Conservation (phyloP, 1,140 invertebrate species). For the Heterodera schachtii region DNA sequence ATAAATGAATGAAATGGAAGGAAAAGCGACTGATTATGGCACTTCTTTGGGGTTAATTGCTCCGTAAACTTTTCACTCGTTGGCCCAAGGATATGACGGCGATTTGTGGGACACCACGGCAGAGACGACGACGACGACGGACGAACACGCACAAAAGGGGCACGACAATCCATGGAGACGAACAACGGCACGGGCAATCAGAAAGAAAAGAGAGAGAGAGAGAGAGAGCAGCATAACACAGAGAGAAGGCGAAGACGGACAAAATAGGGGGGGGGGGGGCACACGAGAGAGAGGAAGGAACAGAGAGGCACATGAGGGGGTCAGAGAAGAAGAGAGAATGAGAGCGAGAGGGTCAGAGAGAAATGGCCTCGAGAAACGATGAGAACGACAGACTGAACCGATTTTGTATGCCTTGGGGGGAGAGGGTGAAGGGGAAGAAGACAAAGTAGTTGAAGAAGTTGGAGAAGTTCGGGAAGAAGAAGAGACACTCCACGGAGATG, state of each 20-base stretch:
- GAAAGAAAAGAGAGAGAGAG: background rate
- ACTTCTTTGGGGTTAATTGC: background rate
- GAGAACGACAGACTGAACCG: background rate
- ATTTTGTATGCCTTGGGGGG: constrained; percentile 2
- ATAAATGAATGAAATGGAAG: background rate
- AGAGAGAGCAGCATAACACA: background rate
- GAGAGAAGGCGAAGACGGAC: background rate
- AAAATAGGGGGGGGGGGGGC: background rate
- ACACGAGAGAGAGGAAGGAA: constrained; percentile 5
- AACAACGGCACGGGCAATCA: background rate
- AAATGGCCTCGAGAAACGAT: background rate
- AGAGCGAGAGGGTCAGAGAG: background rate
- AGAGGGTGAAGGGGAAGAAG: background rate
- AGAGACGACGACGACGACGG: background rate
- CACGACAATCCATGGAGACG: background rate
- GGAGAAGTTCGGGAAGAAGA: background rate
- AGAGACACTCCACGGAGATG: background rate
- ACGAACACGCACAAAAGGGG: background rate
- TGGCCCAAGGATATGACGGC: background rate
- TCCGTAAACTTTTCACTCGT: background rate
- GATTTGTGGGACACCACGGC: constrained; percentile 12
- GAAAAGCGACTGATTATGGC: background rate
- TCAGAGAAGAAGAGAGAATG: background rate
- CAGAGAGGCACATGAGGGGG: background rate
- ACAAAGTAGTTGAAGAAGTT: background rate